Evolutionary conservation across 2,797 vertebrate species (phyloP), one percentile per base, ranked within the genome.

Genomic region (Poeciliopsis presidionis): DNA sequence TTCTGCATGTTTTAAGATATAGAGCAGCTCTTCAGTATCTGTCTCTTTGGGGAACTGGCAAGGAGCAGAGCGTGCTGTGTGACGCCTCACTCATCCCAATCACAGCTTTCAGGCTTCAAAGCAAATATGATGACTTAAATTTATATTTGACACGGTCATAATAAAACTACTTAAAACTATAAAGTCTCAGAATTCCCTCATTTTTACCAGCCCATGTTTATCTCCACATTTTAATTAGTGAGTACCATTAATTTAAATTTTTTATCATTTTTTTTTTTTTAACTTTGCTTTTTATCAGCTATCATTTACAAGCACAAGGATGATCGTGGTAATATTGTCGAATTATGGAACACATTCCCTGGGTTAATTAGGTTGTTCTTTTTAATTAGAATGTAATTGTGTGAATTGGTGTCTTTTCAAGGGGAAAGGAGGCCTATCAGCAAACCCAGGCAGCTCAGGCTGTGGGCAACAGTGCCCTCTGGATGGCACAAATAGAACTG

Each of bases 291-390:
- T 55, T 95, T 96, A 95, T 95, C 93, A 49, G 84, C 87, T 92
- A 93, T 94, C 93, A 93, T 91, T 92, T 94, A 92, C 89, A 94
- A 92, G 89, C 87, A 80, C 87, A 69, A 80, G 93, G 91, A 89
- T 91, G 93, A 93, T 94, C 88, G 73, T 92, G 87, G 93, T 93
- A 93, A 94, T 95, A 89, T 93, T 92, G 90, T 89, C 67, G 84
- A 95, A 92, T 92, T 93, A 92, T 90, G 90, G 91, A 94, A 94
- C 93, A 94, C 92, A 91, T 93, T 94, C 87, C 91, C 87, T 69
- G 74, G 93, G 93, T 94, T 95, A 94, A 95, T 95, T 95, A 93
- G 92, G 93, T 93, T 95, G 92, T 95, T 95, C 93, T 94, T 94
- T 95, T 95, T 95, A 95, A 95, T 95, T 94, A 94, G 87, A 95